phyloP scores from a whole-genome alignment of 2,888 invertebrate genomes.

The Pelosia muscerda region DNA sequence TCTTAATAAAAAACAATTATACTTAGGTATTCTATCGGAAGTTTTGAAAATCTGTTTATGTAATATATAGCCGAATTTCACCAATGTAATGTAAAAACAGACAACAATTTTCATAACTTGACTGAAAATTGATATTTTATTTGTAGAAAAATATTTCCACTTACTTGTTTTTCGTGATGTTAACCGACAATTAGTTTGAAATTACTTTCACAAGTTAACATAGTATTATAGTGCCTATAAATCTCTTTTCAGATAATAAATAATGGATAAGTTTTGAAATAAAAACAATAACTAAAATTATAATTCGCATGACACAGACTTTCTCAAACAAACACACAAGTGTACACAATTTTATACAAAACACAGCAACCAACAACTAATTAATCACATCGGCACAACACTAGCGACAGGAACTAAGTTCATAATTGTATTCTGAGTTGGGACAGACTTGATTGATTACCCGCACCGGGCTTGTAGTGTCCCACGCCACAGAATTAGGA shows the following conservation, averaged over 20 bases:
- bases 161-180: too few species aligned
- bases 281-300: neutral
- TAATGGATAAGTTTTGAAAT: neutral
- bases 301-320: conserved; percentile 1
- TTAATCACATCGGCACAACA: conserved; percentile 78
- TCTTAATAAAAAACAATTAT: neutral
- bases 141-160: too few species aligned
- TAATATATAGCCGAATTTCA: too few species aligned
- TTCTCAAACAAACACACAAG: conserved; percentile 17
- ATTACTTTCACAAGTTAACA: too few species aligned
- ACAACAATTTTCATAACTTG: too few species aligned
- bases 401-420: conserved; percentile 82
- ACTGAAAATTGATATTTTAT: too few species aligned
- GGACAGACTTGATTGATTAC: conserved; percentile 84
- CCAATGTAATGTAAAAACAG: too few species aligned
- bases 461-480: conserved; percentile 57
- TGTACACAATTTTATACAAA: conserved; percentile 39
- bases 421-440: conserved; percentile 85
- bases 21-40: neutral
- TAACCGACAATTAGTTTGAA: too few species aligned
- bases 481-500: conserved; percentile 66
- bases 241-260: neutral
- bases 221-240: neutral
- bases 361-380: conserved; percentile 56
- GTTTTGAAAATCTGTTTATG: too few species aligned